Base-by-base conservation (phyloP, 2,888 invertebrate species). In the Embidobia sp. region DNA sequence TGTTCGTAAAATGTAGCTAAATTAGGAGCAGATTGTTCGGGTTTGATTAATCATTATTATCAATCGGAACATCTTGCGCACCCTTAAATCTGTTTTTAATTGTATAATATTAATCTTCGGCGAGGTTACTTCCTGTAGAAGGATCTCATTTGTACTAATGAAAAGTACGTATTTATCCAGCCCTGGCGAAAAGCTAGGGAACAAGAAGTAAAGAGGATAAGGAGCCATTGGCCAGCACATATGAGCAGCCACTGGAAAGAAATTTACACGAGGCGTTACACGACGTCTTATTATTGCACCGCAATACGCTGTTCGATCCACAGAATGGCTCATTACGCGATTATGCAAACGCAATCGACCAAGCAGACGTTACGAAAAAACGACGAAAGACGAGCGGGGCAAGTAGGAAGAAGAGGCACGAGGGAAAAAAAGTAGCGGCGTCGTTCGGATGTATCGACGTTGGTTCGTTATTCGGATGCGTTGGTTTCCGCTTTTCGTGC, bases 191-290 rank as follows among this genome's bases (percentile, higher is more conserved):
- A 64, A 75, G 73, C 78, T 67, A 53, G 31, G 18, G 51, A 55
- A 40, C 51, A 44, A 72, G 67, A 69, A 66, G 70, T 53, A 73
- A 78, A 66, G 79, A 73, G 79, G 75, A 79, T 77, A 72, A 82
- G 79, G 74, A 85, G 84, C 82, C 85, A 85, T 84, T 85, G 85
- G 81, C 85, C 86, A 87, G 85, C 88, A 88, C 82, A 87, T 87
- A 88, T 88, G 87, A 86, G 81, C 87, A 87, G 81, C 85, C 82
- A 88, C 84, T 86, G 89, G 88, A 89, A 89, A 88, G 84, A 84
- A 84, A 87, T 88, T 86, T 85, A 84, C 87, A 86, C 84, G 82
- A 83, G 84, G 85, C 85, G 86, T 88, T 84, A 83, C 82, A 66
- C 61, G 67, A 49, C 69, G 70, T 66, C 64, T 77, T 77, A 77